Base-by-base conservation (phyloP, 1,140 invertebrate genomes). In the Pteromalus puparum region DNA sequence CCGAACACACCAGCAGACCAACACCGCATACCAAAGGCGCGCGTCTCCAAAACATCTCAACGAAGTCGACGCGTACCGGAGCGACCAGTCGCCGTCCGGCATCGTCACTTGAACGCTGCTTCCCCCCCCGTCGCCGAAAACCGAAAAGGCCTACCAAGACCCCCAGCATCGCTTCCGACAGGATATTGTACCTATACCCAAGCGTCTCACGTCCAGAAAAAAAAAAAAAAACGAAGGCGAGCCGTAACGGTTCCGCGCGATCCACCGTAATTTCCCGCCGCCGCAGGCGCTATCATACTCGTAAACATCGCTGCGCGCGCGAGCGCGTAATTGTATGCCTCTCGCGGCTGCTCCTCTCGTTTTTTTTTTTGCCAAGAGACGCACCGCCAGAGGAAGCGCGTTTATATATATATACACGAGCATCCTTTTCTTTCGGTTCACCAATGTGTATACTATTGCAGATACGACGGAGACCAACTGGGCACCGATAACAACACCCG, bases 401-500 rank as follows among this genome's bases (percentile, higher is more conserved):
- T 61, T n/a, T 61, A n/a, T n/a, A n/a, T n/a, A n/a, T n/a, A n/a
- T n/a, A n/a, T n/a, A n/a, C n/a, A n/a, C n/a, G n/a, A n/a, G n/a
- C n/a, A n/a, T n/a, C n/a, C n/a, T 61, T 18, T 61, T 53, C 18
- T 21, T 18, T 53, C 18, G 2, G 1, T 53, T 61, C 18, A n/a
- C 53, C 53, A 7, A 7, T 15, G 10, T 30, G n/a, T n/a, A 70
- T 5, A 70, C 28, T 70, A 53, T 73, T 89, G 10, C 90, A 94
- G 93, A 93, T 86, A 81, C 88, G 24, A 87, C 89, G 9, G 87
- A 90, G 67, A 89, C 89, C 24, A 91, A 93, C 76, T 95, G 94
- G 94, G 93, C 94, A 9, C 93, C 94, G 5, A 93, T 94, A 81
- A 95, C 94, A 13, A 93, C 94, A 28, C 94, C 95, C 61, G 94